A percentile compares a stretch with the other conserved stretches of the same genome.
phyloP scores from a whole-genome alignment of 1,140 invertebrate genomes.

The Papilio helenus region DNA sequence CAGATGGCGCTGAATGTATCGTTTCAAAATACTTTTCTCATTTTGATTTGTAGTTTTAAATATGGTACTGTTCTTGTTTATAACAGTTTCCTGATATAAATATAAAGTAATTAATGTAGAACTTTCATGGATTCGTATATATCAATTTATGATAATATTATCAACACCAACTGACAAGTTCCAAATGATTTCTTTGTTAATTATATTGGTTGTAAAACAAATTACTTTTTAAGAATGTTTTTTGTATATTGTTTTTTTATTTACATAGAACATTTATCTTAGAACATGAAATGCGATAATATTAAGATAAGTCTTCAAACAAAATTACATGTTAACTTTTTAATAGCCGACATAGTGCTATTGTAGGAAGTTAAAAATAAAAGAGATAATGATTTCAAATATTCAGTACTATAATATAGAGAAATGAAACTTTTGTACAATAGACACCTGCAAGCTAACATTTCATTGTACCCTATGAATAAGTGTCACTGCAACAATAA shows the following conservation, averaged over 20 bases:
- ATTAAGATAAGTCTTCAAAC: neutral
- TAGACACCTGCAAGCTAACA: slow-evolving; percentile 34
- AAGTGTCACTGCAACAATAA: slow-evolving; percentile 29
- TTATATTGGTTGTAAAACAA: neutral
- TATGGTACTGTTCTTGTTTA: too few species aligned
- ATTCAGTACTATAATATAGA: neutral
- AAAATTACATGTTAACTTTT: neutral
- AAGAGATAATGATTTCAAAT: neutral
- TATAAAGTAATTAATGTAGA: neutral
- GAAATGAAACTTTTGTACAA: slow-evolving; percentile 9
- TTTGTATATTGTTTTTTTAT: too few species aligned
- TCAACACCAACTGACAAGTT: neutral
- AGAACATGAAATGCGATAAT: neutral
- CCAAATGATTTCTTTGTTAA: neutral
- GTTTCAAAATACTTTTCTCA: neutral
- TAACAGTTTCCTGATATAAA: too few species aligned
- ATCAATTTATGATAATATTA: neutral
- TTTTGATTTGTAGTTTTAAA: neutral
- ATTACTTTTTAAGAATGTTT: neutral
- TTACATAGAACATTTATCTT: too few species aligned
- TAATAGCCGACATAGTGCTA: too few species aligned
- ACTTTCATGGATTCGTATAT: neutral
- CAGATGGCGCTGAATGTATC: slow-evolving; percentile 47
- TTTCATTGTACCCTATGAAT: slow-evolving; percentile 7
- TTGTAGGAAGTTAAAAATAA: neutral